Base-by-base conservation (phyloP, 1,140 invertebrate species). In the Harlomillsia oculata region DNA sequence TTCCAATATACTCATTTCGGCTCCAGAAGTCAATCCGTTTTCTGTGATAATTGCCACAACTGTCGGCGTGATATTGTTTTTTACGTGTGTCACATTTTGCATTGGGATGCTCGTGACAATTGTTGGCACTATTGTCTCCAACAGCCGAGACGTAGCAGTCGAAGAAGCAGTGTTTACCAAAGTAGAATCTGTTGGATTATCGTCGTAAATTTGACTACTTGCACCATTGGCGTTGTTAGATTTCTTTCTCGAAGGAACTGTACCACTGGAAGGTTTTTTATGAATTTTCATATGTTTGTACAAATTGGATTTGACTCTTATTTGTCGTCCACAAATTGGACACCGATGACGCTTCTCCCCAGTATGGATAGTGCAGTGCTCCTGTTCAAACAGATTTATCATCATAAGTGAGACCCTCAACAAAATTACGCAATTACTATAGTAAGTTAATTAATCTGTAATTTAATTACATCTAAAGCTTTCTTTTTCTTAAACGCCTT, bases 311-410 rank as follows among this genome's bases (percentile, higher is more conserved):
- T 65, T 62, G 9, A 62, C 64, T 18, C 64, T 52, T 26, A 65
- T 55, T 34, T 63, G 60, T 26, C 66, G 50, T 9, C 56, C 62
- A 55, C 69, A 70, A 16, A 65, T 63, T 28, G 65, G 64, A 49
- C 69, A 70, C 2, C 60, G 66, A 56, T 66, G 67, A 16, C 62
- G 66, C 40, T 67, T 59, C 46, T 68, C 69, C 18, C 69, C 69
- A 14, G 66, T 70, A 53, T 70, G 69, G 21, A 68, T 62, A 21
- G 61, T 63, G 14, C 32, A 50, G 32, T 63, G 61, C 40, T 62
- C 56, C 60, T 63, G 20, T 9, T 25, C 1, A 46, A n/a, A n/a
- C n/a, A n/a, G n/a, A n/a, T 45, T 13, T 25, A 25, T 6, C 11
- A 8, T 6, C 16, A 29, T 43, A 11, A 5, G 16, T 46, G 18